A percentile compares a stretch with the other conserved stretches of the same genome.
phyloP scores from a whole-genome alignment of 2,113 vertebrate species.

The Pangasianodon hypophthalmus region DNA sequence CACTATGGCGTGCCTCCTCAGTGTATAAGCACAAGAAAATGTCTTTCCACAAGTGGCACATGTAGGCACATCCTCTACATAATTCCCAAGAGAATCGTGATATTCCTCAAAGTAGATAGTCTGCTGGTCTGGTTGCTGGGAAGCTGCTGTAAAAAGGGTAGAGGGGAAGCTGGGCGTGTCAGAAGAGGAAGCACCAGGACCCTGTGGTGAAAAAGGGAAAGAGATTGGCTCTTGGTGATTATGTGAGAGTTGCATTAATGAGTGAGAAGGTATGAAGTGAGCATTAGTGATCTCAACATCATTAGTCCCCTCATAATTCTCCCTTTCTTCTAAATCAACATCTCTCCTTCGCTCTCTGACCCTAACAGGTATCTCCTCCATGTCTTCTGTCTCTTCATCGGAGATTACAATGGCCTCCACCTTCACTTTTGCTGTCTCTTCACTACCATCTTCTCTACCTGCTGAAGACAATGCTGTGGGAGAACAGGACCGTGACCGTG shows the following conservation, averaged over 20 bases:
- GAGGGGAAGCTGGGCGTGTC: conserved; percentile 50
- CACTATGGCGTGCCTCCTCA: conserved; percentile 89
- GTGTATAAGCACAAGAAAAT: conserved; percentile 90
- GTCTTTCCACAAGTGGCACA: conserved; percentile 91
- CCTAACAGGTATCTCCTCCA: conserved; percentile 56
- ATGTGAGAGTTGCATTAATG: conserved; percentile 64
- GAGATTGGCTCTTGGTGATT: conserved; percentile 64
- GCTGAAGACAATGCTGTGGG: conserved; percentile 25
- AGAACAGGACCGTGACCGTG: not conserved
- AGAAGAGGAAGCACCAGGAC: conserved; percentile 64
- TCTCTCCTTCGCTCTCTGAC: conserved; percentile 49
- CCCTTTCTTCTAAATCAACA: conserved; percentile 64
- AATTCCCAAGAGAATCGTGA: conserved; percentile 79
- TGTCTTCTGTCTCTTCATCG: conserved; percentile 80
- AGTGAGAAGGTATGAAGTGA: conserved; percentile 72
- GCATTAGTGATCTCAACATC: conserved; percentile 66
- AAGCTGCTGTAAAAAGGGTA: conserved; percentile 40
- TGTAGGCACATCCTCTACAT: conserved; percentile 87
- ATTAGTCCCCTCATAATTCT: conserved; percentile 69
- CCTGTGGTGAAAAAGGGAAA: conserved; percentile 68
- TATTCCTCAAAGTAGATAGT: conserved; percentile 81
- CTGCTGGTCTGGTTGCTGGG: conserved; percentile 68
- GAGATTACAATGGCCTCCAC: conserved; percentile 93
- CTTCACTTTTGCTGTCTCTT: conserved; percentile 74
- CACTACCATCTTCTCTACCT: conserved; percentile 20